Evolutionary conservation across 2,888 invertebrate species (phyloP).

Genomic region (Dasysyrphus tricinctus): DNA sequence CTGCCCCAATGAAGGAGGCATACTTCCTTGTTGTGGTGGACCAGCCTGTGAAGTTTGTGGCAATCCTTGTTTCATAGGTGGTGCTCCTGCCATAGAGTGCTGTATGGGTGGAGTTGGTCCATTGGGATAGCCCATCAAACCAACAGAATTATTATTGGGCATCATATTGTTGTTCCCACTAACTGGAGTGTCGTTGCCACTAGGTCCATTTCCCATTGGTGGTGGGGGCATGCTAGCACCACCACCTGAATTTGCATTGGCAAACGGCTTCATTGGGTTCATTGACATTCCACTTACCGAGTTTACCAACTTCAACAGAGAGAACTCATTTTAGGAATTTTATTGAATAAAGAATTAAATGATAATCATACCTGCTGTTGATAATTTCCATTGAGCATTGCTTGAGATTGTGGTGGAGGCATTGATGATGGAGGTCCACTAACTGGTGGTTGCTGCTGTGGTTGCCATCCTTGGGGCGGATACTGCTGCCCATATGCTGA

Average conservation of each 20-base stretch:
- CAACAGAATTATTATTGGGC: constrained; percentile 61
- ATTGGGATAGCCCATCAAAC: constrained; percentile 62
- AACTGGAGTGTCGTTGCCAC: constrained; percentile 16
- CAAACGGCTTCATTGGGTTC: constrained; percentile 78
- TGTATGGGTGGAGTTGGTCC: constrained; percentile 71
- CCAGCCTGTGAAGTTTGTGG: constrained; percentile 55
- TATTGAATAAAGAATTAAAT: neutral
- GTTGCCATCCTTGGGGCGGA: constrained; percentile 78
- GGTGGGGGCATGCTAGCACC: constrained; percentile 63
- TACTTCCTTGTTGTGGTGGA: constrained; percentile 52
- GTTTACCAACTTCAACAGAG: constrained; percentile 78
- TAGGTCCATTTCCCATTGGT: constrained; percentile 62
- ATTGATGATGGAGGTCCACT: constrained; percentile 76
- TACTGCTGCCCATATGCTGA: constrained; percentile 80
- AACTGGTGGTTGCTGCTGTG: constrained; percentile 78
- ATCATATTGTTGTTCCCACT: constrained; percentile 61
- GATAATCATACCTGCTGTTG: constrained; percentile 80
- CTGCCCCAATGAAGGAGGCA: constrained; percentile 61
- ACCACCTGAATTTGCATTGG: constrained; percentile 40
- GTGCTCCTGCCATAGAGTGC: constrained; percentile 45
- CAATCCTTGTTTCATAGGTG: constrained; percentile 47
- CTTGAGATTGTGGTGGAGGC: constrained; percentile 77
- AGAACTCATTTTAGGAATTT: neutral
- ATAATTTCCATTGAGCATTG: constrained; percentile 82
- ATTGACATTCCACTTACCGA: constrained; percentile 80